Evolutionary conservation across 2,113 vertebrate species (phyloP).

Genomic region (Takifugu flavidus): DNA sequence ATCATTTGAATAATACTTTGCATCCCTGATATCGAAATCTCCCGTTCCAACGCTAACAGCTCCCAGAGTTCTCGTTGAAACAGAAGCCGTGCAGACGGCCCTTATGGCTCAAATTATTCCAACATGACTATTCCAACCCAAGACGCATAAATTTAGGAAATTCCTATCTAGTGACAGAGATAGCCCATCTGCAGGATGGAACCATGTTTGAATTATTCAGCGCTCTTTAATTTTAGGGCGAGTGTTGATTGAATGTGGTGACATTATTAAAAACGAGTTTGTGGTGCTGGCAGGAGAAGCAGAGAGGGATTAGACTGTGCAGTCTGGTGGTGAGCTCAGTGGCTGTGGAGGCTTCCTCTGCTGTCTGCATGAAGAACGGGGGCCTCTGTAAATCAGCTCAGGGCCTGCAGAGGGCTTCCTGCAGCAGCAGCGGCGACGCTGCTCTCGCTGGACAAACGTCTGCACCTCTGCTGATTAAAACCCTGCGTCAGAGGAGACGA

Average conservation of each 20-base stretch:
- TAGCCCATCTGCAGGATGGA: constrained; percentile 47
- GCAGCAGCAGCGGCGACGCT: constrained; percentile 69
- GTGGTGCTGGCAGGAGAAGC: constrained; percentile 32
- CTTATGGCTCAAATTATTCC: constrained; percentile 72
- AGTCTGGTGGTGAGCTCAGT: constrained; percentile 41
- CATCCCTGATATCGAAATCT: constrained; percentile 72
- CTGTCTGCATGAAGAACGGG: constrained; percentile 45
- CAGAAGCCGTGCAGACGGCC: constrained; percentile 65
- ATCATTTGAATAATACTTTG: constrained; percentile 77
- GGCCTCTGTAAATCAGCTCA: constrained; percentile 58
- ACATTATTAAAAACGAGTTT: constrained; percentile 45
- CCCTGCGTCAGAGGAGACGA: constrained; percentile 22
- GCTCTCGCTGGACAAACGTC: constrained; percentile 55
- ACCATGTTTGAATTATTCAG: constrained; percentile 62
- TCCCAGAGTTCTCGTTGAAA: constrained; percentile 64
- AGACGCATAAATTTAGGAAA: constrained; percentile 73
- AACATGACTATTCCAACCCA: constrained; percentile 69
- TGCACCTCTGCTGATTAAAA: constrained; percentile 43
- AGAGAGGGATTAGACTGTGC: constrained; percentile 37
- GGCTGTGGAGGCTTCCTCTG: constrained; percentile 44
- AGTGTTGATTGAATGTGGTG: constrained; percentile 66
- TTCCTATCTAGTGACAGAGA: constrained; percentile 71
- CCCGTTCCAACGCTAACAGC: constrained; percentile 61
- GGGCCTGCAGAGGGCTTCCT: constrained; percentile 57
- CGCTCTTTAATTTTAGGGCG: constrained; percentile 59